Percentiles rank a stretch among this genome's conserved stretches.
Conservation (phyloP, 2,888 invertebrate genomes). For the Diploptera punctata region DNA sequence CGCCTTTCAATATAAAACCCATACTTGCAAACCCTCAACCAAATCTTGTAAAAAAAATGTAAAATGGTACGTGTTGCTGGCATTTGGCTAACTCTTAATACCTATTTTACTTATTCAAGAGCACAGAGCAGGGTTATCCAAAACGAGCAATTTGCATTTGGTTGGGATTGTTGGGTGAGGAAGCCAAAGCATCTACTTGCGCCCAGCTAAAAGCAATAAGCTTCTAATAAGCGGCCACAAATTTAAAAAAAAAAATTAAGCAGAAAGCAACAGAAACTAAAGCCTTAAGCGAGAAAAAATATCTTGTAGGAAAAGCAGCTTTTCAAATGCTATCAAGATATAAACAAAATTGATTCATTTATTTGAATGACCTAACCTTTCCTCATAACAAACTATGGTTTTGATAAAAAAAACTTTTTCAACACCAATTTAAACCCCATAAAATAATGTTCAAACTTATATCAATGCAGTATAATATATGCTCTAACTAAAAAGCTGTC, state of each 20-base stretch:
- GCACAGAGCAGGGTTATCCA: conserved; percentile 50
- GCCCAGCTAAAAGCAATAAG: conserved; percentile 43
- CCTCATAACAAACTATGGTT: conserved; percentile 33
- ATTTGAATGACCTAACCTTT: conserved; percentile 40
- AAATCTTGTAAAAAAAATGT: too few relatives aligned
- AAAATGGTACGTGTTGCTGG: conserved; percentile 32
- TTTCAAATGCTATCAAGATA: conserved; percentile 20
- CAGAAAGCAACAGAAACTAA: conserved; percentile 43
- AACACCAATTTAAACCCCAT: conserved; percentile 12
- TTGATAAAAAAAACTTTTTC: conserved; percentile 12
- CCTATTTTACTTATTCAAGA: conserved; percentile 32
- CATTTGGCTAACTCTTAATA: conserved; percentile 19
- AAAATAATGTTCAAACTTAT: conserved; percentile 5
- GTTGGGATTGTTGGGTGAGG: conserved; percentile 40
- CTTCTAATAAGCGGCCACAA: conserved; percentile 44
- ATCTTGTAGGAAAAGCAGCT: conserved; percentile 31
- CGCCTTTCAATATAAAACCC: background rate
- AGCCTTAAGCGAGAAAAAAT: conserved; percentile 39
- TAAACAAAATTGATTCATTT: conserved; percentile 4
- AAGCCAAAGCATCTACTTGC: conserved; percentile 45
- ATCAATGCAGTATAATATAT: conserved; percentile 7
- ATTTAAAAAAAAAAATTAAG: too few relatives aligned
- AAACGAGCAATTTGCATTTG: conserved; percentile 44
- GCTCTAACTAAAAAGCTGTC: background rate
- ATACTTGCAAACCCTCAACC: conserved; percentile 13